phyloP scores from a whole-genome alignment of 2,888 invertebrate genomes.

The Plebejus argus region DNA sequence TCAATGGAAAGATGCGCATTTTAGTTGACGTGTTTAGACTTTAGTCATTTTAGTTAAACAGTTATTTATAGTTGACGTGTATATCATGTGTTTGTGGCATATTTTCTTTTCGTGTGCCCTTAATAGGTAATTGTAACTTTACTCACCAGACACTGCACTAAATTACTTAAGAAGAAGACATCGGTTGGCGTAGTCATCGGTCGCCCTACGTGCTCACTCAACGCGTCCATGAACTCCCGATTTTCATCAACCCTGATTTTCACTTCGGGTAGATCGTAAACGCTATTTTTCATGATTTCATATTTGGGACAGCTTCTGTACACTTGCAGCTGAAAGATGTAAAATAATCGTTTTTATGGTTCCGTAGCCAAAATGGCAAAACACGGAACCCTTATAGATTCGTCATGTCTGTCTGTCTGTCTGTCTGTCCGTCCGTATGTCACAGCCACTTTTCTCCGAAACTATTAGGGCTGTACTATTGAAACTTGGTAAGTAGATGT shows the following conservation, averaged over 20 bases:
- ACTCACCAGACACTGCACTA: constrained; percentile 71
- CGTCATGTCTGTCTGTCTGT: too few species aligned
- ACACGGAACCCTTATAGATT: too few species aligned
- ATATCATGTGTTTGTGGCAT: background rate
- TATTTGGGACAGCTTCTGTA: constrained; percentile 70
- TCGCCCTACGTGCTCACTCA: constrained; percentile 56
- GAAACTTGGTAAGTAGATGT: too few species aligned
- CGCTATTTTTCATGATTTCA: constrained; percentile 52
- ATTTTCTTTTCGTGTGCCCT: background rate
- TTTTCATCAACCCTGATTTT: constrained; percentile 54
- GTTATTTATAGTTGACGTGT: too few species aligned
- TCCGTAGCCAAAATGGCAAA: too few species aligned
- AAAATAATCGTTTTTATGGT: background rate
- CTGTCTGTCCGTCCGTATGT: too few species aligned
- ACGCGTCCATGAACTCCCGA: constrained; percentile 52
- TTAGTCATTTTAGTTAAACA: too few species aligned
- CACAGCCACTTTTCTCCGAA: too few species aligned
- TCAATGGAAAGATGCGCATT: too few species aligned
- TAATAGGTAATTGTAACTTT: background rate
- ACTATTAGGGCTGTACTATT: too few species aligned
- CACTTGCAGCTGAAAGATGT: constrained; percentile 63
- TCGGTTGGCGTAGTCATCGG: constrained; percentile 66
- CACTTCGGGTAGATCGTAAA: constrained; percentile 57
- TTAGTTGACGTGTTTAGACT: too few species aligned
- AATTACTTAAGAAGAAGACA: constrained; percentile 70